Evolutionary conservation across 2,797 vertebrate species (phyloP).

Genomic region (Buceros bicornis): DNA sequence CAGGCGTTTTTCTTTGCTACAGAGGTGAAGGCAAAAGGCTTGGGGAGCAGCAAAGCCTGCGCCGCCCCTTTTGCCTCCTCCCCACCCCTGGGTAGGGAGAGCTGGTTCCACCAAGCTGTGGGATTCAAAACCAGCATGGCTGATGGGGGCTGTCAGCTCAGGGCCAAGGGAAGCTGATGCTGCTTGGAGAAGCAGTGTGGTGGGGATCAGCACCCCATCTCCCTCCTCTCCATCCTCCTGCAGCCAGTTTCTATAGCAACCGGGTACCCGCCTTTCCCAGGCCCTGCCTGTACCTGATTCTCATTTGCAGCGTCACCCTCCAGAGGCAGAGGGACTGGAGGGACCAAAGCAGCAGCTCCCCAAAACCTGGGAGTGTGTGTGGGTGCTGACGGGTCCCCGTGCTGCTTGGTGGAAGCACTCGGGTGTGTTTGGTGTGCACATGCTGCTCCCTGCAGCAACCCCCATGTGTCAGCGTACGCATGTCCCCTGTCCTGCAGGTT

Average conservation of each 20-base stretch:
- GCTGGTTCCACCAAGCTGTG: not conserved
- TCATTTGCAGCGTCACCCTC: not conserved
- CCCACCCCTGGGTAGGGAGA: not conserved
- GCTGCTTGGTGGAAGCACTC: not conserved
- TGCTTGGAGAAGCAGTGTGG: not conserved
- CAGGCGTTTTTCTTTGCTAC: not conserved
- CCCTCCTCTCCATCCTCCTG: not conserved
- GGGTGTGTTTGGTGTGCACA: rapidly evolving
- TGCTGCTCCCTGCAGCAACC: not conserved
- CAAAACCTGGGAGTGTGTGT: rapidly evolving
- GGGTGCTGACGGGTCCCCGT: rapidly evolving
- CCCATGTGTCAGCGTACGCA: rapidly evolving
- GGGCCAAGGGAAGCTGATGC: not conserved
- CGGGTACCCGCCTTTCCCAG: not conserved
- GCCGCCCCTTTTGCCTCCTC: not conserved
- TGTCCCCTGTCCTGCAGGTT: not conserved
- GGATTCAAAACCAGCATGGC: rapidly evolving
- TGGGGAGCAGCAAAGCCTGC: not conserved
- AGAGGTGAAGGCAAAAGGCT: not conserved
- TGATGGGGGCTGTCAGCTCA: rapidly evolving
- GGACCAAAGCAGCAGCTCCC: not conserved
- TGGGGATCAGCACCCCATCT: not conserved
- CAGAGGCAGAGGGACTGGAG: not conserved
- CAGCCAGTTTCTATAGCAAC: not conserved
- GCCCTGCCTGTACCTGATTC: not conserved